phyloP scores from a whole-genome alignment of 2,888 invertebrate genomes.

The Ichneumoninae sp. region DNA sequence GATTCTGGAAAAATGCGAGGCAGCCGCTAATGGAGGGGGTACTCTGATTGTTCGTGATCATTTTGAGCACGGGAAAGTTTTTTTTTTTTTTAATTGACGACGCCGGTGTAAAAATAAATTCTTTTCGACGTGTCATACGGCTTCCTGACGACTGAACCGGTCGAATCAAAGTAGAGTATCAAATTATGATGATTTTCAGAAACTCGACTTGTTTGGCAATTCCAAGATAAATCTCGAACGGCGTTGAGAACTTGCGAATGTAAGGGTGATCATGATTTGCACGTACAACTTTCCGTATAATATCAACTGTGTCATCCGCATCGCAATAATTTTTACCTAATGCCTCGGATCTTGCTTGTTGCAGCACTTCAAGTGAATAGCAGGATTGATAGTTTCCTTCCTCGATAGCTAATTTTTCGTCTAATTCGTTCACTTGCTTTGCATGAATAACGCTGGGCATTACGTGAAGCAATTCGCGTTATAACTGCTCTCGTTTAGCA shows the following conservation, averaged over 20 bases:
- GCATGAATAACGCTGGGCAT: slow-evolving; percentile 24
- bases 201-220: slow-evolving; percentile 40
- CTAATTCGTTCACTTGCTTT: slow-evolving; percentile 6
- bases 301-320: slow-evolving; percentile 34
- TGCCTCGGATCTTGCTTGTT: slow-evolving; percentile 47
- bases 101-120: slow-evolving; percentile 51
- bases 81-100: slow-evolving; percentile 31
- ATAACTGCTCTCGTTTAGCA: not conserved
- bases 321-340: slow-evolving; percentile 42
- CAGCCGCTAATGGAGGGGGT: slow-evolving; percentile 30
- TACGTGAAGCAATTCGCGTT: slow-evolving; percentile 28
- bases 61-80: slow-evolving; percentile 43
- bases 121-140: slow-evolving; percentile 40
- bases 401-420: slow-evolving; percentile 25
- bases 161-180: slow-evolving; percentile 11
- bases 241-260: slow-evolving; percentile 41
- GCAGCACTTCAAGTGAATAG: slow-evolving; percentile 41
- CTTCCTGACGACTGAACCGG: slow-evolving; percentile 19
- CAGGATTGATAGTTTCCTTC: slow-evolving; percentile 38
- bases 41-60: slow-evolving; percentile 55
- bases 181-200: slow-evolving; percentile 33
- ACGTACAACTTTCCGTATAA: slow-evolving; percentile 27
- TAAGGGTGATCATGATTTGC: slow-evolving; percentile 37
- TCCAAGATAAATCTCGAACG: slow-evolving; percentile 49
- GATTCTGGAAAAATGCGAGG: slow-evolving; percentile 12